These are phyloP conservation scores for Wiebesia pumilae DNA, from an alignment of 1,140 invertebrate species.

Conservation along the genomic window DNA sequence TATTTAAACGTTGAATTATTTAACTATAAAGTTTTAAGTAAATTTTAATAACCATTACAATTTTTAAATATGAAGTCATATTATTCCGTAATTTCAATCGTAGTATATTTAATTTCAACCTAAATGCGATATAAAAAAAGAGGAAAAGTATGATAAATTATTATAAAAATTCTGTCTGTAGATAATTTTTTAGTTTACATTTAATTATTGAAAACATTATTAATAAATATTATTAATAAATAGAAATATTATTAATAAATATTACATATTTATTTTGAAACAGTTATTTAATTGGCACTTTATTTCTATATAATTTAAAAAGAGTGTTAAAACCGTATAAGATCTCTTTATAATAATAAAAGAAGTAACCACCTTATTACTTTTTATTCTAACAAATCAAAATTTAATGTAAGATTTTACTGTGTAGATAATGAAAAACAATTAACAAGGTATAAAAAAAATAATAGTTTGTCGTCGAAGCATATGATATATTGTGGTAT, in stretches of 20 bases:
- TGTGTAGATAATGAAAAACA: conserved; percentile 32
- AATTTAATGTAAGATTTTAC: neutral
- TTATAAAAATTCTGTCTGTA: too few relatives aligned
- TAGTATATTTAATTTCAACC: too few relatives aligned
- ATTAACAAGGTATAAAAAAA: conserved; percentile 7
- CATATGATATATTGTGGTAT: conserved; percentile 17
- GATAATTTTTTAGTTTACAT: too few relatives aligned
- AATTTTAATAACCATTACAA: too few relatives aligned
- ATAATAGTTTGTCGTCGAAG: neutral
- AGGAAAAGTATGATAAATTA: too few relatives aligned
- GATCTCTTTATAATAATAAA: neutral
- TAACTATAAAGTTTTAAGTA: neutral
- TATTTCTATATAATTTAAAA: neutral
- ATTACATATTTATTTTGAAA: too few relatives aligned
- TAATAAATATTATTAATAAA: too few relatives aligned
- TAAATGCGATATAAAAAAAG: too few relatives aligned
- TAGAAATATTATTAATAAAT: too few relatives aligned
- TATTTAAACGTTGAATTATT: neutral
- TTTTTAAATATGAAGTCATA: too few relatives aligned
- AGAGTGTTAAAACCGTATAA: neutral
- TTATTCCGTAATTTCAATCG: too few relatives aligned
- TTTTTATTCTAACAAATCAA: neutral
- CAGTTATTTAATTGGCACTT: neutral
- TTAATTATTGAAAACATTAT: too few relatives aligned
- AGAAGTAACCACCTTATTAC: neutral